These are phyloP conservation scores for Dysdera silvatica DNA, from an alignment of 1,140 invertebrate genomes.

Conservation along the genomic window DNA sequence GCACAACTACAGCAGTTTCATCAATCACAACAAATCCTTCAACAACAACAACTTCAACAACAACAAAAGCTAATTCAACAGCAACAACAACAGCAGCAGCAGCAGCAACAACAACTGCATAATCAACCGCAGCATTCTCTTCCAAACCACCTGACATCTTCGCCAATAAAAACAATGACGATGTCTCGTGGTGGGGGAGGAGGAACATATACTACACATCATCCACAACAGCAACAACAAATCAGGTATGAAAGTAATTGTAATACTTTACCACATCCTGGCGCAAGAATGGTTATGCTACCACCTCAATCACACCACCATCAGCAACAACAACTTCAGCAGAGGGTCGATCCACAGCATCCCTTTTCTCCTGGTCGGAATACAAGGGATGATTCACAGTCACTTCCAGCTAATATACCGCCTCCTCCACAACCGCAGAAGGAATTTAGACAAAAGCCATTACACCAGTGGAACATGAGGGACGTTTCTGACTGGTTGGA, in stretches of 20 bases:
- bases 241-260: conserved; percentile 20
- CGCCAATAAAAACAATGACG: conserved; percentile 22
- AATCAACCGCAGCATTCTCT: conserved; percentile 17
- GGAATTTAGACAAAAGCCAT: conserved; percentile 43
- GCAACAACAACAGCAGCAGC: conserved; percentile 49
- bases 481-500: conserved; percentile 52
- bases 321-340: not conserved
- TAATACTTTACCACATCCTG: conserved; percentile 19
- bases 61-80: conserved; percentile 77
- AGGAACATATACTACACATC: conserved; percentile 18
- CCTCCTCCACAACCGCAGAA: conserved; percentile 23
- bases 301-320: not conserved
- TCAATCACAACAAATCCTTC: not conserved
- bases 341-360: not conserved
- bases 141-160: conserved; percentile 16
- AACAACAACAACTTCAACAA: conserved; percentile 45
- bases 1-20: not conserved
- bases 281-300: conserved; percentile 13
- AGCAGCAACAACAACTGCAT: conserved; percentile 1
- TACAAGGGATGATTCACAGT: not conserved
- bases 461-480: conserved; percentile 44
- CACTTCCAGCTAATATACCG: conserved; percentile 7
- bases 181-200: conserved; percentile 13
- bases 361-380: conserved; percentile 7
- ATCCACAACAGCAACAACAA: conserved; percentile 15